Percentiles rank a stretch among this genome's conserved stretches.
Conservation (phyloP, 2,888 invertebrate genomes). For the Raillietiella orientalis region DNA sequence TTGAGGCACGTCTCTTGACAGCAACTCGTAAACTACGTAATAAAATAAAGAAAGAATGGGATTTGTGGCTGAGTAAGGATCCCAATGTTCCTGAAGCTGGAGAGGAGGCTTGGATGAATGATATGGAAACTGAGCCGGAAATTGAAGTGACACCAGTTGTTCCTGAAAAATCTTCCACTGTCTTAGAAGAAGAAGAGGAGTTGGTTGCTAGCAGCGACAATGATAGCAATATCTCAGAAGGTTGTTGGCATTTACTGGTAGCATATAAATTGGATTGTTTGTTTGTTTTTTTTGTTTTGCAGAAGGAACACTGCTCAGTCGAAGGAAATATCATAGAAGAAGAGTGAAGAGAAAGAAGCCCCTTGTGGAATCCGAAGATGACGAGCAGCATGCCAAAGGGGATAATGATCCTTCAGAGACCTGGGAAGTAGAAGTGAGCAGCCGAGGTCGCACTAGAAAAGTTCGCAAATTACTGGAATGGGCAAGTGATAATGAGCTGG, state of each 20-base stretch:
- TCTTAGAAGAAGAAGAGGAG: too few species aligned
- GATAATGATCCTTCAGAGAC: not conserved
- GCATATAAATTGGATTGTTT: too few species aligned
- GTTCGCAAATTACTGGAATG: too few species aligned
- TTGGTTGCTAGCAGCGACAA: too few species aligned
- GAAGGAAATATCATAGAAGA: not conserved
- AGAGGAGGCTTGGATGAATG: not conserved
- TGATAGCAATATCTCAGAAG: too few species aligned
- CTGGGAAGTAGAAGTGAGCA: not conserved
- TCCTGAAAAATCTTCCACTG: too few species aligned
- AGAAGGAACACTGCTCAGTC: not conserved
- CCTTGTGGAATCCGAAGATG: not conserved
- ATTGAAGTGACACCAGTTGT: too few species aligned
- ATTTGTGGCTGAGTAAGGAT: not conserved
- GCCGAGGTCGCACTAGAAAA: not conserved
- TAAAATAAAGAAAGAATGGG: not conserved
- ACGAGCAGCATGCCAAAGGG: too few species aligned
- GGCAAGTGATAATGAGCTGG: too few species aligned
- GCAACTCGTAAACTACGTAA: not conserved
- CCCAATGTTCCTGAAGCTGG: not conserved
- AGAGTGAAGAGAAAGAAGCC: not conserved
- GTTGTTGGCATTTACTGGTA: too few species aligned
- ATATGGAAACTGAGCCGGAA: too few species aligned
- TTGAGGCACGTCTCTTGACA: not conserved
- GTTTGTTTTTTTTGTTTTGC: not conserved